Base-by-base conservation (phyloP, 92 coral and sea anemone genomes). In the Paragorgia papillata region DNA sequence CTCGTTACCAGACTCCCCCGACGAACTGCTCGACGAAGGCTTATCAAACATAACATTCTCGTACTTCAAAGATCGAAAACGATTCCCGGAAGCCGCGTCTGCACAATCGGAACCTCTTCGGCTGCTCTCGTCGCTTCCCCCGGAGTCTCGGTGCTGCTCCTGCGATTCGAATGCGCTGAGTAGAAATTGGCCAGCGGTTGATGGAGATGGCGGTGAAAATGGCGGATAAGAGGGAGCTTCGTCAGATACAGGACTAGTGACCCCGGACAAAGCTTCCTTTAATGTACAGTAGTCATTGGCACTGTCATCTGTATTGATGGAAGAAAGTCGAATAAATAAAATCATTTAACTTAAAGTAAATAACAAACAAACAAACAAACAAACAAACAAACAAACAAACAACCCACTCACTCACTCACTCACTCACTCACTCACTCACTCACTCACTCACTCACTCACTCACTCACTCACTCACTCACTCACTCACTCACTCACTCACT, bases 171-270 rank as follows among this genome's bases (percentile, higher is more conserved):
- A 68, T 18, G 86, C 89, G 29, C 83, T 66, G 26, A 91, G 81
- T 22, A 84, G 91, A 49, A 86, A 86, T 8, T 90, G 87, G 2
- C 89, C 84, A 9, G 85, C 90, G 70, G 85, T 88, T 9, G 98
- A 91, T 0, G 98, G 95, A 1, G 98, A 90, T 0, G 98, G 98
- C 15, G 98, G 98, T 0, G 97, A 89, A 20, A 94, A 75, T 3
- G 89, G 90, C 15, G 98, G 98, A 18, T 87, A 83, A 20, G 86
- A 74, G 0, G 87, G 12, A 9, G 32, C 40, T 46, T 15, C 53
- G 29, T 56, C 15, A 15, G 28, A 12, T 33, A 35, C 40, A 8
- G 78, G 78, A 33, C 63, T 71, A 40, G 50, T 17, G 17, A 71
- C 51, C 15, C 64, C 78, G 5, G 75, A 44, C 24, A 68, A 68